A percentile compares a stretch with the other conserved stretches of the same genome.
phyloP scores from a whole-genome alignment of 2,797 vertebrate species.

The Podarcis siculus region DNA sequence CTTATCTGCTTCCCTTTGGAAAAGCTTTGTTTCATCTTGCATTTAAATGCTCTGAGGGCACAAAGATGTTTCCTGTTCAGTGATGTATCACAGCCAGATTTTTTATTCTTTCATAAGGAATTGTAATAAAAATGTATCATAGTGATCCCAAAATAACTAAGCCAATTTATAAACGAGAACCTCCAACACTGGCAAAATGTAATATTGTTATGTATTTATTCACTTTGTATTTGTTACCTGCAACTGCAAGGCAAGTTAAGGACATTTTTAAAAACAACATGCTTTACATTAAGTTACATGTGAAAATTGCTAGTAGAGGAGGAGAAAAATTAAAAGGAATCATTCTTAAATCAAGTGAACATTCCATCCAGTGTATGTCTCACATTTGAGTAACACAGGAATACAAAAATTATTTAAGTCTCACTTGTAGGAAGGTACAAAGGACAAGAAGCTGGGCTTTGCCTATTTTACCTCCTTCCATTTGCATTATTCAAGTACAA shows the following conservation, averaged over 20 bases:
- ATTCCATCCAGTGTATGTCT: neutral
- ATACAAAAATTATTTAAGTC: neutral
- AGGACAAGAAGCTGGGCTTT: neutral
- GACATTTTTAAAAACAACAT: neutral
- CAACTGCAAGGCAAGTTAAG: neutral
- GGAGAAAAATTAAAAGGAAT: neutral
- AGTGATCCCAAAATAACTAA: slow-evolving; percentile 41
- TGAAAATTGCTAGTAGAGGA: neutral
- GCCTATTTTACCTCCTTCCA: neutral
- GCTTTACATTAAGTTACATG: neutral
- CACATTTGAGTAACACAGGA: neutral
- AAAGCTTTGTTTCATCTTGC: slow-evolving; percentile 58
- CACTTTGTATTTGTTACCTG: neutral
- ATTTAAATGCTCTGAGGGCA: slow-evolving; percentile 58
- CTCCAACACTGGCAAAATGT: slow-evolving; percentile 44
- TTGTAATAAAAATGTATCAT: slow-evolving; percentile 47
- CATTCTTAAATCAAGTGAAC: neutral
- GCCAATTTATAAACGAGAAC: slow-evolving; percentile 36
- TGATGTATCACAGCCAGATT: slow-evolving; percentile 64
- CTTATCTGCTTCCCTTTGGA: slow-evolving; percentile 67
- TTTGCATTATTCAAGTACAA: neutral
- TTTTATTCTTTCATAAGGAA: slow-evolving; percentile 63
- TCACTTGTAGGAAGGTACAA: neutral
- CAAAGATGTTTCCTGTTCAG: slow-evolving; percentile 70
- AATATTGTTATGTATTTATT: neutral